Conservation (phyloP, 2,797 vertebrate species). For the Pipistrellus kuhlii region DNA sequence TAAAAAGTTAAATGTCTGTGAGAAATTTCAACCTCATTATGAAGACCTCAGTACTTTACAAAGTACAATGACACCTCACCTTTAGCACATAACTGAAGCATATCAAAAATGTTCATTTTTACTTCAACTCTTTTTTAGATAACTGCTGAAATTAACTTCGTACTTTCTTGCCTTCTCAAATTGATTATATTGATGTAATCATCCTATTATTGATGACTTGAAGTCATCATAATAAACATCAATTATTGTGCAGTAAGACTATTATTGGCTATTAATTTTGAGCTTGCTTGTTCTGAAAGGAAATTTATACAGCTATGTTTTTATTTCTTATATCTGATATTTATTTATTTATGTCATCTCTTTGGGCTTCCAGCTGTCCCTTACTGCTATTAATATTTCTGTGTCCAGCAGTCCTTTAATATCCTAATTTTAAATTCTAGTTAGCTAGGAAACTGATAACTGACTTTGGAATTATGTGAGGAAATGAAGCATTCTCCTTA, state of each 20-base stretch:
- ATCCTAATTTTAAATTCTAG: slow-evolving; percentile 39
- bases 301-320: not conserved
- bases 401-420: not conserved
- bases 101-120: slow-evolving; percentile 12
- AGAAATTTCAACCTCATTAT: not conserved
- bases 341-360: slow-evolving; percentile 11
- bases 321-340: not conserved
- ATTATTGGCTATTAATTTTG: not conserved
- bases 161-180: not conserved
- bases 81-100: not conserved
- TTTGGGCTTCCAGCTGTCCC: not conserved
- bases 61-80: not conserved
- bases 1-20: not conserved
- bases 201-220: slow-evolving; percentile 33
- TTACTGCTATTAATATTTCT: slow-evolving; percentile 3
- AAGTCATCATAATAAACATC: not conserved
- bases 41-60: not conserved
- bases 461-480: not conserved
- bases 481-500: not conserved
- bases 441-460: not conserved
- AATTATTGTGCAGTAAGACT: not conserved
- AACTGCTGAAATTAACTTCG: slow-evolving; percentile 33
- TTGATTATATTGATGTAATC: not conserved
- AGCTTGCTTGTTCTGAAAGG: slow-evolving; percentile 36
- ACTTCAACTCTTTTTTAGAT: not conserved